Conservation (phyloP, 1,140 invertebrate genomes). For the Wasmannia auropunctata region DNA sequence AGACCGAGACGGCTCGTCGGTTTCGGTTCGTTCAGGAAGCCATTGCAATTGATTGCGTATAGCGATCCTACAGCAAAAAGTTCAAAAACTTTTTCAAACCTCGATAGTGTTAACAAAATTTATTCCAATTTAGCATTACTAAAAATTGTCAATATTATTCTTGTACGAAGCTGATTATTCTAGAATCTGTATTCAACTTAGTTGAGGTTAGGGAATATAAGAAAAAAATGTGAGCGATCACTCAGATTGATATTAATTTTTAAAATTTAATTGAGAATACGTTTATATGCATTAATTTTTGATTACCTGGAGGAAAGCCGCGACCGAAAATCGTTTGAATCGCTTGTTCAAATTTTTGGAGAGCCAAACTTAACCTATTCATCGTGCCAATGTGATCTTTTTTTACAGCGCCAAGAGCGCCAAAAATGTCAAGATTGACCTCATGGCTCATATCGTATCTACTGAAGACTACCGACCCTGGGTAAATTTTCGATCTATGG, state of each 20-base stretch:
- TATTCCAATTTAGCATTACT: neutral
- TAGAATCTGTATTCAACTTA: neutral
- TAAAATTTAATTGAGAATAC: neutral
- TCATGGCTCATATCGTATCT: too few relatives aligned
- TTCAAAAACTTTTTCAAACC: neutral
- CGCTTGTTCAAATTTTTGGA: slow-evolving; percentile 79
- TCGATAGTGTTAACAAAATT: neutral
- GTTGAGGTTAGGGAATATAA: slow-evolving; percentile 28
- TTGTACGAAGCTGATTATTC: neutral
- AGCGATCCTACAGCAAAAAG: slow-evolving; percentile 75
- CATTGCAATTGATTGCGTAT: slow-evolving; percentile 75
- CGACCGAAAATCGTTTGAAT: slow-evolving; percentile 77
- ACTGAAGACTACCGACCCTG: too few relatives aligned
- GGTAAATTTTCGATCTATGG: too few relatives aligned
- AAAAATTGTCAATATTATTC: neutral
- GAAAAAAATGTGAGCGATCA: neutral
- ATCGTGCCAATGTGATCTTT: too few relatives aligned
- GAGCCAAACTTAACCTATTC: slow-evolving; percentile 73
- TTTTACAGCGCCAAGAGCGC: too few relatives aligned
- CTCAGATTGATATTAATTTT: neutral
- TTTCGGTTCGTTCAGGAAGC: slow-evolving; percentile 65
- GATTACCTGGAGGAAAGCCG: slow-evolving; percentile 83
- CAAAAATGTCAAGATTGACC: too few relatives aligned
- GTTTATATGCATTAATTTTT: neutral
- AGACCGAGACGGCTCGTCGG: slow-evolving; percentile 45